Evolutionary conservation across 2,113 vertebrate species (phyloP).

Genomic region (Amia ocellicauda): DNA sequence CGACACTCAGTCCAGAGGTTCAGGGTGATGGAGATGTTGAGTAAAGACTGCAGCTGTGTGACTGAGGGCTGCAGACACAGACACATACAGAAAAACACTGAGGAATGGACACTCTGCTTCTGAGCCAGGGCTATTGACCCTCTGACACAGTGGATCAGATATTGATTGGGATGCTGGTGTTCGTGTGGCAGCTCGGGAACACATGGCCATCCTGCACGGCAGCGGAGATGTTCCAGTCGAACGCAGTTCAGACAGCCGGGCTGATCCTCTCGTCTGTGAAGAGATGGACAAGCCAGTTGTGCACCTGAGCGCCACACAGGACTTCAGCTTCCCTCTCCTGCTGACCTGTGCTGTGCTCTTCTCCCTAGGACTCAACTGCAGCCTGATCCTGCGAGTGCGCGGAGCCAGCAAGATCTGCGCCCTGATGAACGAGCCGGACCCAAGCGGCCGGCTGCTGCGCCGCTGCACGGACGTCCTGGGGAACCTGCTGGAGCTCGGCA

Average conservation of each 20-base stretch:
- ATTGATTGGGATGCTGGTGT: no score
- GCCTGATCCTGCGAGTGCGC: slow-evolving; percentile 70
- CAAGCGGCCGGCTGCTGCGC: slow-evolving; percentile 75
- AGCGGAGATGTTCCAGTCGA: not conserved
- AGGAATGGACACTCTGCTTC: no score
- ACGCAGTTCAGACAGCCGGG: no score
- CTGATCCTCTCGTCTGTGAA: not conserved
- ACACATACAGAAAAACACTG: no score
- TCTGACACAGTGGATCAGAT: no score
- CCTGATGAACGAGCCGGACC: slow-evolving; percentile 76
- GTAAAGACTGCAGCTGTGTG: no score
- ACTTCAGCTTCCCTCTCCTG: slow-evolving; percentile 7
- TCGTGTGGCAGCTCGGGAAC: not conserved
- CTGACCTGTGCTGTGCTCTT: no score
- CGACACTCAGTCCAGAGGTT: not conserved
- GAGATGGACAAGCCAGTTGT: no score
- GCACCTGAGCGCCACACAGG: no score
- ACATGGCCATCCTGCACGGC: not conserved
- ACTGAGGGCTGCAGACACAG: no score
- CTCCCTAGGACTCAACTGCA: slow-evolving; percentile 70
- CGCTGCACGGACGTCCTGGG: slow-evolving; percentile 85
- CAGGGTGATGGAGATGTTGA: no score
- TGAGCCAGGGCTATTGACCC: no score
- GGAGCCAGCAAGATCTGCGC: slow-evolving; percentile 80
- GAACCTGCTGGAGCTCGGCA: slow-evolving; percentile 81